These are phyloP conservation scores for Amphimallon solstitiale DNA, from an alignment of 2,888 invertebrate species.

Conservation along the genomic window DNA sequence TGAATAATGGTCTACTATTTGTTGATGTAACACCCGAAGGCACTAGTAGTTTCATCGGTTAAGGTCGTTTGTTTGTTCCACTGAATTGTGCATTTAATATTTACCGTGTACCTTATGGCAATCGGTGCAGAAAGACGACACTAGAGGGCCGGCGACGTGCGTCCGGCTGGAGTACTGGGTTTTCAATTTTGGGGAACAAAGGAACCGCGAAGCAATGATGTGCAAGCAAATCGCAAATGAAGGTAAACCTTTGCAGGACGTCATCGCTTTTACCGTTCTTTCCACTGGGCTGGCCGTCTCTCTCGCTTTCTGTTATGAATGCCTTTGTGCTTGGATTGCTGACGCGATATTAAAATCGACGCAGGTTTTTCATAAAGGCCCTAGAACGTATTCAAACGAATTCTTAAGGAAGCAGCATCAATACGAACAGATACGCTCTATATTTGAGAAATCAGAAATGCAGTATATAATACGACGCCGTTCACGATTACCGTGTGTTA, in stretches of 20 bases:
- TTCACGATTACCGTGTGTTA: no score
- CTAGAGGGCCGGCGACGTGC: background rate
- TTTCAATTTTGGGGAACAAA: conserved; percentile 27
- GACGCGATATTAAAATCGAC: conserved; percentile 5
- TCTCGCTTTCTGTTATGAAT: background rate
- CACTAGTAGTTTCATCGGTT: no score
- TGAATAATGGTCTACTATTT: no score
- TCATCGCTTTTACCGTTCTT: no score
- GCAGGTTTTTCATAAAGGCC: background rate
- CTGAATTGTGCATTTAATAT: conserved; percentile 4
- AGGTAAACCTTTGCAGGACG: conserved; percentile 1
- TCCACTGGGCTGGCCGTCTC: no score
- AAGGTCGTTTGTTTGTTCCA: no score
- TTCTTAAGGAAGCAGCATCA: no score
- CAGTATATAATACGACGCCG: no score
- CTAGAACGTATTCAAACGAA: no score
- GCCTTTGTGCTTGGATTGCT: conserved; percentile 4
- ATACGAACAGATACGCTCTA: no score
- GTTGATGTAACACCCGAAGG: no score
- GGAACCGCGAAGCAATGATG: conserved; percentile 12
- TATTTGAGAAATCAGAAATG: no score
- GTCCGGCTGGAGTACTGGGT: background rate
- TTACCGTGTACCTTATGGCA: conserved; percentile 21
- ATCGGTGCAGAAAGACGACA: background rate
- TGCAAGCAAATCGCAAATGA: conserved; percentile 13